A percentile compares a stretch with the other conserved stretches of the same genome.
Evolutionary conservation across 2,113 vertebrate genomes (phyloP).

Genomic region (Oenanthe melanoleuca): DNA sequence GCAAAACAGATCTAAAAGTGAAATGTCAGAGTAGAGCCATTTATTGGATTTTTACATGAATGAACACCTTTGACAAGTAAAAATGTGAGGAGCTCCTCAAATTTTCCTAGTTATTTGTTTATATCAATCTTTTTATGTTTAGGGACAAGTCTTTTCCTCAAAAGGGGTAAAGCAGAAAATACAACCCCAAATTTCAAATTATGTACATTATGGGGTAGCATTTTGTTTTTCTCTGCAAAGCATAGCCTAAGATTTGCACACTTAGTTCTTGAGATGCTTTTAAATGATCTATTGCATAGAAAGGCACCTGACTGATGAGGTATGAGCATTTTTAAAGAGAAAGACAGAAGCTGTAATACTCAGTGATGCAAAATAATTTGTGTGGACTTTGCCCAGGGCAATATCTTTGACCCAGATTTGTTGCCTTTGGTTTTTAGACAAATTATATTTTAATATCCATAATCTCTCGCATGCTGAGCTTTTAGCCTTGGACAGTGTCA

Average conservation of each 20-base stretch:
- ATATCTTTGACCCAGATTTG: constrained; percentile 49
- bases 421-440: constrained; percentile 26
- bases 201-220: background rate
- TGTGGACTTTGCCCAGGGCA: constrained; percentile 29
- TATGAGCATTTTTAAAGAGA: background rate
- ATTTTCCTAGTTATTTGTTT: background rate
- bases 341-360: background rate
- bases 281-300: background rate
- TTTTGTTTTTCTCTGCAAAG: background rate
- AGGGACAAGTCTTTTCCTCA: background rate
- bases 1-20: background rate
- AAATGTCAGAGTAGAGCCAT: background rate
- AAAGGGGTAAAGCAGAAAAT: background rate
- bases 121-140: background rate
- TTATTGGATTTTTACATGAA: background rate
- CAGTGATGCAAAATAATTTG: constrained; percentile 36
- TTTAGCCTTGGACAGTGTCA: background rate
- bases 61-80: background rate
- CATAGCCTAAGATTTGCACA: background rate
- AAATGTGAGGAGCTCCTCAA: background rate
- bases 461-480: background rate
- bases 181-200: background rate
- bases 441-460: constrained; percentile 36
- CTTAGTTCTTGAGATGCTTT: background rate
- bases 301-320: background rate